Evolutionary conservation across 2,113 vertebrate species (phyloP), one percentile per base, ranked within the genome.

Genomic region (Xenopus borealis): DNA sequence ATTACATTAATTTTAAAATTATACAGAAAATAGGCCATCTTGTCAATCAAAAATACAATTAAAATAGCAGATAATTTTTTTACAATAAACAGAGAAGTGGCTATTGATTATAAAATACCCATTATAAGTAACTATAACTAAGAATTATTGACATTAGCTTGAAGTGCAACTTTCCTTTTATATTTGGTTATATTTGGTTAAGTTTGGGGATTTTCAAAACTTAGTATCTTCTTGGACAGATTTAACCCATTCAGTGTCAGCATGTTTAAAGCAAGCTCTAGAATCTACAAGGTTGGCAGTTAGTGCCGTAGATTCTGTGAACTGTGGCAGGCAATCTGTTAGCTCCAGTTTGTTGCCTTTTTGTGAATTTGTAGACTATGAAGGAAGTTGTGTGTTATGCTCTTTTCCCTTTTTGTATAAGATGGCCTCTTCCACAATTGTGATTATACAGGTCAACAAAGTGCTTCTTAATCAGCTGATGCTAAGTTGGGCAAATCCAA

Each of bases 401-500:
- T 81, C 78, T 85, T 80, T 79, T 85, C 83, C 78, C 80, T 71
- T 84, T 88, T 70, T 84, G 67, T 85, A 64, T 86, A 91, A 93
- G 86, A 88, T 84, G 82, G 88, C 86, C 88, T 88, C 89, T 55
- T 87, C 87, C 75, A 64, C 86, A 87, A 85, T 87, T 85, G 71
- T 86, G 85, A 86, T 88, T 92, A 81, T 72, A 83, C 88, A 72
- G 83, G 81, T 82, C 83, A 81, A 33, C 33, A 40, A 71, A 81
- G 71, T 81, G 87, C 78, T 74, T 55, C 79, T 72, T 81, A 53
- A 94, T 98, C 95, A 98, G 93, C 93, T 96, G 87, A 98, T 88
- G 80, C 97, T 99, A 80, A 98, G 84, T 89, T 99, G 97, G 67
- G 96, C 97, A 86, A 98, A 98, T 85, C 97, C 96, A 69, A 98